Evolutionary conservation across 2,888 invertebrate genomes (phyloP).

Genomic region (Eucriotettix oculatus): DNA sequence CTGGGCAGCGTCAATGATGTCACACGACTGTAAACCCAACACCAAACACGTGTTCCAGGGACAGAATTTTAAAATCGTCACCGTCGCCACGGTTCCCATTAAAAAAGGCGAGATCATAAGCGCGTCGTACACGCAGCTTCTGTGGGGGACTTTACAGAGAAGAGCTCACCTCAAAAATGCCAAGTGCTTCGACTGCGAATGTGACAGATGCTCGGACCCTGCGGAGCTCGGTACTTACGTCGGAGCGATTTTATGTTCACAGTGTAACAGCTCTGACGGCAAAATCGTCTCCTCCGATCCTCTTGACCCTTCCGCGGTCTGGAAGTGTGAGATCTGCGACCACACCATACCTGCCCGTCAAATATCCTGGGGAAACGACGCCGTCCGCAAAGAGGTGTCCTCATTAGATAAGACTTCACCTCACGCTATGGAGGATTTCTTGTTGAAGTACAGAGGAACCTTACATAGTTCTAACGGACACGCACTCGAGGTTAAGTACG

Average conservation of each 20-base stretch:
- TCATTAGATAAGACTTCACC: conserved; percentile 35
- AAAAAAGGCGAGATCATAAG: conserved; percentile 48
- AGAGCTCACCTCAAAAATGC: conserved; percentile 38
- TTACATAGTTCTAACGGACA: conserved; percentile 51
- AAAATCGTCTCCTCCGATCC: conserved; percentile 42
- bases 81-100: conserved; percentile 47
- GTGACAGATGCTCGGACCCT: conserved; percentile 47
- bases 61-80: conserved; percentile 38
- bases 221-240: conserved; percentile 47
- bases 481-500: conserved; percentile 48
- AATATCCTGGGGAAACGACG: conserved; percentile 43
- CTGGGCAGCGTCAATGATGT: conserved; percentile 46
- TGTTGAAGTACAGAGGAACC: conserved; percentile 41
- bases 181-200: conserved; percentile 54
- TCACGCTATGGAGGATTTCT: conserved; percentile 40
- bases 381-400: conserved; percentile 39
- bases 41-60: conserved; percentile 48
- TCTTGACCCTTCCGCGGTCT: conserved; percentile 36
- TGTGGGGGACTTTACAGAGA: conserved; percentile 51
- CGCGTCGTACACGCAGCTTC: conserved; percentile 50
- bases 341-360: conserved; percentile 38
- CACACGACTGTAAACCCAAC: conserved; percentile 56
- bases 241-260: conserved; percentile 45
- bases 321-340: conserved; percentile 49
- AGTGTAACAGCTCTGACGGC: conserved; percentile 27